A percentile compares a stretch with the other conserved stretches of the same genome.
Conservation (phyloP, 2,113 vertebrate genomes). For the Planiliza haematocheilus region DNA sequence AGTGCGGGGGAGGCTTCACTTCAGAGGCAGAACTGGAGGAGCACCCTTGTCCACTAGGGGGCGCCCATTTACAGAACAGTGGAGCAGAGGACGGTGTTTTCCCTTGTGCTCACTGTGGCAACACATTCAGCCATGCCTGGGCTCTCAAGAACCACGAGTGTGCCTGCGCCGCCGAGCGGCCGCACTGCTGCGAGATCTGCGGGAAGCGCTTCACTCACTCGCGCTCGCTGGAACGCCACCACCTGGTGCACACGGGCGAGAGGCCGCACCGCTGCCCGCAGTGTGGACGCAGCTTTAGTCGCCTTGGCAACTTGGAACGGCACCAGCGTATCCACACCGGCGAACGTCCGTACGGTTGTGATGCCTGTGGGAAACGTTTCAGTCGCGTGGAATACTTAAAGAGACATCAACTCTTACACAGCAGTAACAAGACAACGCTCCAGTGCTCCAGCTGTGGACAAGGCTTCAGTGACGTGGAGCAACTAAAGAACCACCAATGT, state of each 20-base stretch:
- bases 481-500: conserved; percentile 83
- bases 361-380: conserved; percentile 89
- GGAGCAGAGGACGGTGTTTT: conserved; percentile 80
- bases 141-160: conserved; percentile 92
- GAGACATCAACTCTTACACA: conserved; percentile 86
- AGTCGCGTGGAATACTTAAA: conserved; percentile 87
- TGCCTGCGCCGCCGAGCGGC: conserved; percentile 89
- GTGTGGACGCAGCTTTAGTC: conserved; percentile 86
- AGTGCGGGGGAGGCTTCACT: conserved; percentile 81
- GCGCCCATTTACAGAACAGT: conserved; percentile 53
- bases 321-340: conserved; percentile 87
- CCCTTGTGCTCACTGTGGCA: conserved; percentile 88
- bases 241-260: conserved; percentile 92
- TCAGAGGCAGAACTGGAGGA: conserved; percentile 78
- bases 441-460: conserved; percentile 85
- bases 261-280: conserved; percentile 82
- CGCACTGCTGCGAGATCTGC: conserved; percentile 91
- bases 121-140: conserved; percentile 89
- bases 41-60: conserved; percentile 80
- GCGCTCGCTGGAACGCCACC: conserved; percentile 93
- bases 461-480: conserved; percentile 83
- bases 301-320: conserved; percentile 84
- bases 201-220: conserved; percentile 93
- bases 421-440: conserved; percentile 76
- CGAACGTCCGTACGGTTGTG: conserved; percentile 87